phyloP scores from a whole-genome alignment of 2,888 invertebrate species.

The Nephrotoma guestfalica region DNA sequence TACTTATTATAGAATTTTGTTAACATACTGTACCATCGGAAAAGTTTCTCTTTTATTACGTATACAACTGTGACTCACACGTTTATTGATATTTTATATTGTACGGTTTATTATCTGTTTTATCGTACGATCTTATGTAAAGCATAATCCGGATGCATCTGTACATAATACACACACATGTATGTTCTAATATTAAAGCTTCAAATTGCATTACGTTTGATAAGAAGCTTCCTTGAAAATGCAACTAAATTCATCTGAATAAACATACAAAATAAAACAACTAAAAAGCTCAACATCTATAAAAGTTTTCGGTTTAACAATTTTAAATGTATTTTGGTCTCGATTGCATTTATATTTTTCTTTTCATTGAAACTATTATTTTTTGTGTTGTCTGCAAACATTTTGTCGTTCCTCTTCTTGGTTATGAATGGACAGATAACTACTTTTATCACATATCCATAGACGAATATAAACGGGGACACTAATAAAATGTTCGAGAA shows the following conservation, averaged over 20 bases:
- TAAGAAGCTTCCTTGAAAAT: background rate
- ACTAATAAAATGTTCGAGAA: background rate
- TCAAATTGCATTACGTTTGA: background rate
- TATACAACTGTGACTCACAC: no score
- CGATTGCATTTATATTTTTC: background rate
- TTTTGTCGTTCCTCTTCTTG: background rate
- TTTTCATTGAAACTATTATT: background rate
- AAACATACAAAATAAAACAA: background rate
- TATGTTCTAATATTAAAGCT: background rate
- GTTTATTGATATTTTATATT: no score
- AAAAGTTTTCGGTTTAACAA: background rate
- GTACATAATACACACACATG: background rate
- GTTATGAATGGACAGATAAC: background rate
- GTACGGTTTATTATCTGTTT: no score
- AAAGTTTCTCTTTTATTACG: no score
- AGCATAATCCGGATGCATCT: background rate
- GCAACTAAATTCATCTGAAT: background rate
- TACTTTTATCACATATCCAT: background rate
- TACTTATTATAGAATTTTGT: no score
- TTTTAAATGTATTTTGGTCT: background rate
- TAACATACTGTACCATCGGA: no score
- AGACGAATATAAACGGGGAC: background rate
- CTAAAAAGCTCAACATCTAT: background rate
- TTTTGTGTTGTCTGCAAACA: background rate
- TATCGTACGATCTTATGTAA: no score